These are phyloP conservation scores for Perca schrenkii DNA, from an alignment of 2,113 vertebrate species.

Conservation along the genomic window DNA sequence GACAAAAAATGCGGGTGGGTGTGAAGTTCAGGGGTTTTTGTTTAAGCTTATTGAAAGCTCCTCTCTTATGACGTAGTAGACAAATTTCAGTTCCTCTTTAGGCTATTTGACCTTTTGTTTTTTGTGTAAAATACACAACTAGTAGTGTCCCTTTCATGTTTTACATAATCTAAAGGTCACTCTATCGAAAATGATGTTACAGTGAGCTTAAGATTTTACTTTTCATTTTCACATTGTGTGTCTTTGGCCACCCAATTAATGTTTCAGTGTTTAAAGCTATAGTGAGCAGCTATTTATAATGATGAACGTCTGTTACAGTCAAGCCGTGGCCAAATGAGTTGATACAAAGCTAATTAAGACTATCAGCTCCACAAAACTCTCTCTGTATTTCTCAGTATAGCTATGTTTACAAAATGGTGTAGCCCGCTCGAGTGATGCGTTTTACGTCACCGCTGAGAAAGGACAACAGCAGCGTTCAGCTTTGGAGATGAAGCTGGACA, in stretches of 20 bases:
- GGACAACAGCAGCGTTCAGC: too few relatives aligned
- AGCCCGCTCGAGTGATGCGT: too few relatives aligned
- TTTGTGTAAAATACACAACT: not conserved
- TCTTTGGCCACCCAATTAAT: not conserved
- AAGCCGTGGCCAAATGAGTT: too few relatives aligned
- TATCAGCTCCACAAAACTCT: too few relatives aligned
- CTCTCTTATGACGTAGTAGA: constrained; percentile 10
- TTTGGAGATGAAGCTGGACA: too few relatives aligned
- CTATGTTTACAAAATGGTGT: too few relatives aligned
- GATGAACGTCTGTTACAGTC: too few relatives aligned
- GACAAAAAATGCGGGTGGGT: not conserved
- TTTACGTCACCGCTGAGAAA: too few relatives aligned
- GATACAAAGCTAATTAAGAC: too few relatives aligned
- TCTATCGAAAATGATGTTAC: not conserved
- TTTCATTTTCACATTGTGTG: not conserved
- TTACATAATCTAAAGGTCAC: constrained; percentile 18
- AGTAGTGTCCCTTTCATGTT: not conserved
- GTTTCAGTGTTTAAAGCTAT: not conserved
- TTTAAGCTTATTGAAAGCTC: not conserved
- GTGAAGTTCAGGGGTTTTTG: constrained; percentile 18
- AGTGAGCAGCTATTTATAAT: too few relatives aligned
- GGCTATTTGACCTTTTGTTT: not conserved
- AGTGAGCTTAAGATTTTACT: not conserved
- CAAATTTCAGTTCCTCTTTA: constrained; percentile 51
- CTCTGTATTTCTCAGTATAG: too few relatives aligned